phyloP scores from a whole-genome alignment of 1,140 invertebrate species.

The Zaprionus capensis region DNA sequence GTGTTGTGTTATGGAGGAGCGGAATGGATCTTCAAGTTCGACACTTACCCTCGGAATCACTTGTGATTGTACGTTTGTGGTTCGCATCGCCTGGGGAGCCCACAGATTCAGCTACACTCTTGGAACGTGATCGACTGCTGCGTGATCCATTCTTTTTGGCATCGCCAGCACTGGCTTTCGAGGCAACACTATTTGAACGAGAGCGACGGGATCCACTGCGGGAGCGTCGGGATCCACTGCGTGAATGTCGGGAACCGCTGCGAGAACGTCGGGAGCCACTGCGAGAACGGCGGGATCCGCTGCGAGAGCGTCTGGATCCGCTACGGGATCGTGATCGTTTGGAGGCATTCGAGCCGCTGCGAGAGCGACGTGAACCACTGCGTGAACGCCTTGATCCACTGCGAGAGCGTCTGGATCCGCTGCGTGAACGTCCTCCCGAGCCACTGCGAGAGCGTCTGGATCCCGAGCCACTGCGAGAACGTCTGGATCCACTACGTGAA shows the following conservation, averaged over 20 bases:
- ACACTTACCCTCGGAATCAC: conserved; percentile 86
- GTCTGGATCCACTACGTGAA: neutral
- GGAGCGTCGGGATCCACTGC: conserved; percentile 80
- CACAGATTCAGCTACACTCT: conserved; percentile 76
- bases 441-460: conserved; percentile 66
- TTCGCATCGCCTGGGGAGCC: conserved; percentile 21
- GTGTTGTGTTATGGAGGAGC: too few relatives aligned
- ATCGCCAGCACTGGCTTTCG: conserved; percentile 40
- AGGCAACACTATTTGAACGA: conserved; percentile 72
- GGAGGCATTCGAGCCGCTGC: conserved; percentile 79
- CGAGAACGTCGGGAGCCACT: conserved; percentile 71
- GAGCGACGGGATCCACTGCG: conserved; percentile 77
- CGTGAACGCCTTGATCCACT: conserved; percentile 82
- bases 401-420: conserved; percentile 59
- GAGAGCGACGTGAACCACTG: conserved; percentile 47
- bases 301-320: conserved; percentile 75
- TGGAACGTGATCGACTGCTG: conserved; percentile 74
- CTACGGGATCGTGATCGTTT: conserved; percentile 55
- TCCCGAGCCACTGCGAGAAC: conserved; percentile 6
- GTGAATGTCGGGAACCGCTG: conserved; percentile 79
- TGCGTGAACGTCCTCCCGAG: conserved; percentile 51
- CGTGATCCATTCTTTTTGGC: conserved; percentile 50
- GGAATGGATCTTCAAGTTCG: too few relatives aligned
- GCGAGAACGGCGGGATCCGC: conserved; percentile 81
- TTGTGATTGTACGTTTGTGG: conserved; percentile 85